Evolutionary conservation across 2,113 vertebrate species (phyloP), one percentile per base, ranked within the genome.

Genomic region (Crotalus horridus): DNA sequence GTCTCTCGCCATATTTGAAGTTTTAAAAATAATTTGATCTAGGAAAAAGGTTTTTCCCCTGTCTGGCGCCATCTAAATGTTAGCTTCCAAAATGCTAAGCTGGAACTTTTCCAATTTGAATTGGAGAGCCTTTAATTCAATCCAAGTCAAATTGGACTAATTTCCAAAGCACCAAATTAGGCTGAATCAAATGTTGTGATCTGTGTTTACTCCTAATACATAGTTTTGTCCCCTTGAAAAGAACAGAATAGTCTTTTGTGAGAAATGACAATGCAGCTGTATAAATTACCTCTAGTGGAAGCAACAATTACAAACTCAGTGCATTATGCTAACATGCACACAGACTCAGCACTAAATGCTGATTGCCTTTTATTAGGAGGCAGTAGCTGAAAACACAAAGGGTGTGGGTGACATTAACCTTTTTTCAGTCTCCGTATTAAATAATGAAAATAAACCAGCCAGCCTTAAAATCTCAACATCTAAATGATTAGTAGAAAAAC

Each of bases 341-440:
- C n/a, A 51, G 12, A 39, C 20, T 26, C 88, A 58, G 93, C 94
- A 95, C 95, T 94, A 94, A 94, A 95, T 95, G 95, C 95, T 96
- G 94, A 95, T 96, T 96, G 95, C 95, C 95, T 94, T 95, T 93
- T 95, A 94, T 94, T 92, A 93, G 96, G 92, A 95, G 87, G 95
- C 94, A 92, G 93, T 94, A 93, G 93, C 95, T 97, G 96, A 95
- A 93, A 94, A 88, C 95, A 95, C 94, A 95, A 96, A 95, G 92
- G 95, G 96, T 8, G 90, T 94, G 95, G 95, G 96, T 96, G 94
- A 94, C 94, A 92, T 95, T 95, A 95, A 96, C 92, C 89, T 87
- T 96, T 95, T 95, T 94, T 96, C 94, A 94, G 85, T 89, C 89
- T 95, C 48, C 46, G 56, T 93, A 93, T 91, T 95, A 94, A 95